These are phyloP conservation scores for Pararge aegeria DNA, from an alignment of 1,140 invertebrate species.

Conservation along the genomic window DNA sequence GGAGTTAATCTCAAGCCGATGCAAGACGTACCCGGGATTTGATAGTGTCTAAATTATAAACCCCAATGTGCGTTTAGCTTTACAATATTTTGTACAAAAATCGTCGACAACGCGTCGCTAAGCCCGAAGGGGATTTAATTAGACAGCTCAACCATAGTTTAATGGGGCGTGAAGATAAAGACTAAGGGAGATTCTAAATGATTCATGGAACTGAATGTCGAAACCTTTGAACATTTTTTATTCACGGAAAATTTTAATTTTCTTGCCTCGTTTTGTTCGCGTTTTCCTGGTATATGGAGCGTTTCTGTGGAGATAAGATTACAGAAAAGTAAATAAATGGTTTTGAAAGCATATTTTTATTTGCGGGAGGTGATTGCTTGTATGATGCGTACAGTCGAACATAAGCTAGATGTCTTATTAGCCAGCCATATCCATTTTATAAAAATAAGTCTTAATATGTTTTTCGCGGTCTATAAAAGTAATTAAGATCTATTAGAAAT, in stretches of 20 bases:
- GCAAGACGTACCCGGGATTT: no score
- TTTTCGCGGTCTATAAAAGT: no score
- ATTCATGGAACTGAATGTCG: slow-evolving; percentile 39
- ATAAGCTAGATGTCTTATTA: no score
- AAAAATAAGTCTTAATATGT: no score
- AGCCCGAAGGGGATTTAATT: slow-evolving; percentile 65
- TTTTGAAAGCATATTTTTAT: no score
- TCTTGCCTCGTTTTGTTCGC: slow-evolving; percentile 15
- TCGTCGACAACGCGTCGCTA: slow-evolving; percentile 43
- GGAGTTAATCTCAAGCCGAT: no score
- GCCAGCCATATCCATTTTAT: no score
- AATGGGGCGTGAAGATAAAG: slow-evolving; percentile 66
- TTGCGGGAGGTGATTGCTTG: no score
- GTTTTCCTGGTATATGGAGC: neutral
- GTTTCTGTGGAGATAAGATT: neutral
- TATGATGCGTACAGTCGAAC: no score
- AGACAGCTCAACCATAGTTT: slow-evolving; percentile 57
- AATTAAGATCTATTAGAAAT: no score
- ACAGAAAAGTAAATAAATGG: neutral
- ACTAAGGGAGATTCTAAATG: slow-evolving; percentile 52
- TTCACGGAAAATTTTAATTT: slow-evolving; percentile 24
- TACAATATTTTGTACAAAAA: slow-evolving; percentile 46
- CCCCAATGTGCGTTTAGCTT: slow-evolving; percentile 10
- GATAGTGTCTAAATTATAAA: neutral
- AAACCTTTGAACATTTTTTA: slow-evolving; percentile 27